Conservation (phyloP, 2,888 invertebrate genomes). For the Orchesellides sinensis region DNA sequence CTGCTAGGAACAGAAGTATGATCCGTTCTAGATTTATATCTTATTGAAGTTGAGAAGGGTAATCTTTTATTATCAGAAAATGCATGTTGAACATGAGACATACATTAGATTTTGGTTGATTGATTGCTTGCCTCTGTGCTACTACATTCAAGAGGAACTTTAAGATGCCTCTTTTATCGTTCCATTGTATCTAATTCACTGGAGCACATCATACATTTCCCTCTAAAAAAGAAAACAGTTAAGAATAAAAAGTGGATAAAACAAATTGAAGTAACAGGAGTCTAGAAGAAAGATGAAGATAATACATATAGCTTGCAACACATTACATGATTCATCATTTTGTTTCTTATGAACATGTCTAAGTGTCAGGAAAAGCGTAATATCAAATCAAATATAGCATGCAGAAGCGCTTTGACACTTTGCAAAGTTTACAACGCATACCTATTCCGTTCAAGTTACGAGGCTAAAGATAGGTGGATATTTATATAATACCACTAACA, state of each 20-base stretch:
- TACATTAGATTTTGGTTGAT: constrained; percentile 14
- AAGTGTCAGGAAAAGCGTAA: constrained; percentile 28
- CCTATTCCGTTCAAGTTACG: no score
- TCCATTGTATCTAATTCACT: constrained; percentile 22
- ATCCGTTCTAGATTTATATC: constrained; percentile 8
- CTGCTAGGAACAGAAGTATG: not conserved
- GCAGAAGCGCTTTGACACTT: not conserved
- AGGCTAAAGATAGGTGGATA: not conserved
- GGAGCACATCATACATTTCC: constrained; percentile 36
- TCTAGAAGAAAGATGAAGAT: constrained; percentile 9
- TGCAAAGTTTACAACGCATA: not conserved
- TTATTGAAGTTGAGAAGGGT: not conserved
- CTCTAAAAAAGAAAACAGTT: constrained; percentile 32
- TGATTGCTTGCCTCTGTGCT: constrained; percentile 2
- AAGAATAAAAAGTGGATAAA: constrained; percentile 20
- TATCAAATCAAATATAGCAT: not conserved
- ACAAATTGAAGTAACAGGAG: not conserved
- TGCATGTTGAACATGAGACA: not conserved
- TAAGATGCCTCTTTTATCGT: not conserved
- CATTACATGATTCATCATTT: constrained; percentile 47
- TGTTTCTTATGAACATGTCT: constrained; percentile 23
- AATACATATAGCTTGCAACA: constrained; percentile 11
- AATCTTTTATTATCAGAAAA: not conserved
- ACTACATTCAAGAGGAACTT: not conserved
- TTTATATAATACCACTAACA: not conserved